Conservation (phyloP, 2,113 vertebrate species). For the Eidolon helvum region DNA sequence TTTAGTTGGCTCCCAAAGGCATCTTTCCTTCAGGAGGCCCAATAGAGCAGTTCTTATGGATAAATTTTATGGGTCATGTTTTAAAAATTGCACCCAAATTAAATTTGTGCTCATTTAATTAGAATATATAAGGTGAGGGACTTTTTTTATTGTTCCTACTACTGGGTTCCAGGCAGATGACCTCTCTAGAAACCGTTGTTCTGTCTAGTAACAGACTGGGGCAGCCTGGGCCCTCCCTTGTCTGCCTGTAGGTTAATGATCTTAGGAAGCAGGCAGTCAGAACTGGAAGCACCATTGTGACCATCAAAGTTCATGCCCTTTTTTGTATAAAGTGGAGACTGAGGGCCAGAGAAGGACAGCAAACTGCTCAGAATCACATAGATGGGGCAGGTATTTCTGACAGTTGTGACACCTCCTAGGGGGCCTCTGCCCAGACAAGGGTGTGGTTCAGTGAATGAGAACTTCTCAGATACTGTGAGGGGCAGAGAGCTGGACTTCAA, state of each 20-base stretch:
- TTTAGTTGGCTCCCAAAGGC: not conserved
- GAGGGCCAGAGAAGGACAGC: not conserved
- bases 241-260: not conserved
- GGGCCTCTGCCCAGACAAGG: not conserved
- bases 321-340: not conserved
- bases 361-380: not conserved
- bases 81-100: slow-evolving; percentile 64
- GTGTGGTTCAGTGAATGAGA: not conserved
- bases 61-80: slow-evolving; percentile 62
- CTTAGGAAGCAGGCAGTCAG: not conserved
- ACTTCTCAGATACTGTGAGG: not conserved
- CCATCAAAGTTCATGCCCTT: not conserved
- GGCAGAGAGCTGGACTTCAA: not conserved
- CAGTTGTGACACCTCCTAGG: not conserved
- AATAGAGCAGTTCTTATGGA: not conserved
- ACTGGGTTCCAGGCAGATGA: not conserved
- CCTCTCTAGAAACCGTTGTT: slow-evolving; percentile 7
- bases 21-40: slow-evolving; percentile 31
- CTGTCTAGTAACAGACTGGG: not conserved
- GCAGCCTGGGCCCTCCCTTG: not conserved
- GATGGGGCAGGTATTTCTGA: not conserved
- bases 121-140: slow-evolving; percentile 41
- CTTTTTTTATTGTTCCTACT: not conserved
- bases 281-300: not conserved
- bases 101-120: slow-evolving; percentile 64